Evolutionary conservation across 2,888 invertebrate species (phyloP).

Genomic region (Therioaphis trifolii): DNA sequence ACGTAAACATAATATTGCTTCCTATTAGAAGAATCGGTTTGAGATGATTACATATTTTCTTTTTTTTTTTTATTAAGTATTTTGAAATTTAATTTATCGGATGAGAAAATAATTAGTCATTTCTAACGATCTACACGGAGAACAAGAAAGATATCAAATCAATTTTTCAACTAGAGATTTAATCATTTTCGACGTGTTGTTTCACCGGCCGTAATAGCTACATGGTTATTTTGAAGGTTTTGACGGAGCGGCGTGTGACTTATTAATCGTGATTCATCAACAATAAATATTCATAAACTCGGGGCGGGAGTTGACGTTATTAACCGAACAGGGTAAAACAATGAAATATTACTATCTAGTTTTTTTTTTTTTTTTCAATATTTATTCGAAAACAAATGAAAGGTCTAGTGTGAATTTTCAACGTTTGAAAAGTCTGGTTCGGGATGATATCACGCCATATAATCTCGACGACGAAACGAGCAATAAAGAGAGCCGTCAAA

Average conservation of each 20-base stretch:
- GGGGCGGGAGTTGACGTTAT: background rate
- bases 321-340: background rate
- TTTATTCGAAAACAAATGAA: constrained; percentile 17
- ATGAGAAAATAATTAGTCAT: too few relatives aligned
- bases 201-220: background rate
- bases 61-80: too few relatives aligned
- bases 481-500: constrained; percentile 16
- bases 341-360: background rate
- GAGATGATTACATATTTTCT: too few relatives aligned
- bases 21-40: too few relatives aligned
- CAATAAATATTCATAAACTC: constrained; percentile 13
- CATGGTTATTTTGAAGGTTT: background rate
- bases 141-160: background rate
- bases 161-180: background rate
- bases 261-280: background rate
- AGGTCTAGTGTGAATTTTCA: background rate
- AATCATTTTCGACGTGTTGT: background rate
- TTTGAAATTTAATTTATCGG: too few relatives aligned
- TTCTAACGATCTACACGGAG: too few relatives aligned
- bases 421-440: constrained; percentile 1
- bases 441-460: background rate
- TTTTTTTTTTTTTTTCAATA: background rate
- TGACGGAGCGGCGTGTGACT: background rate
- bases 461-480: background rate
- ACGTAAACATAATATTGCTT: background rate